Conservation (phyloP, 2,797 vertebrate species). For the Corythornis leucogaster region DNA sequence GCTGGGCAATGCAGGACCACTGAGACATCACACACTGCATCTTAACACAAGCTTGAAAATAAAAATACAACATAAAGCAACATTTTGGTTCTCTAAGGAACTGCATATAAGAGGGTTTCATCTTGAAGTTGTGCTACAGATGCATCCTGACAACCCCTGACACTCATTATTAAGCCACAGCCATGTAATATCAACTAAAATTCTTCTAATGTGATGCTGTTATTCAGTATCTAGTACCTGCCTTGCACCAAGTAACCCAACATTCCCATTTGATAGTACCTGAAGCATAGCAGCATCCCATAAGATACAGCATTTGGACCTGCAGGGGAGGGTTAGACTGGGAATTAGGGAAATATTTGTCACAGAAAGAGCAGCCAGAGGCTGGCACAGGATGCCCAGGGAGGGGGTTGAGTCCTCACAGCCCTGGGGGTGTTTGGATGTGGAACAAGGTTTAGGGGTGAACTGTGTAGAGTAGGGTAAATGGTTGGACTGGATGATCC, state of each 20-base stretch:
- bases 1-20: background rate
- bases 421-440: too few species aligned
- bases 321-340: too few species aligned
- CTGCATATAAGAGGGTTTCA: background rate
- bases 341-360: too few species aligned
- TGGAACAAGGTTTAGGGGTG: too few species aligned
- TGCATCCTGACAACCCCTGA: background rate
- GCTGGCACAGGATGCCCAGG: too few species aligned
- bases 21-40: fast-evolving
- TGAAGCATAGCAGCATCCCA: background rate
- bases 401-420: too few species aligned
- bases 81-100: background rate
- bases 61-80: background rate
- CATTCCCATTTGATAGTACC: background rate
- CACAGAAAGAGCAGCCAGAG: too few species aligned
- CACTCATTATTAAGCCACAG: background rate
- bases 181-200: background rate
- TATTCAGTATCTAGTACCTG: background rate
- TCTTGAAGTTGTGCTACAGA: background rate
- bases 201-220: background rate
- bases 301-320: background rate
- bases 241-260: background rate
- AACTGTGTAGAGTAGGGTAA: too few species aligned
- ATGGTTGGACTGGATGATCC: too few species aligned
- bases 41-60: background rate